Conservation (phyloP, 2,888 invertebrate genomes). For the Pilophorus perplexus region DNA sequence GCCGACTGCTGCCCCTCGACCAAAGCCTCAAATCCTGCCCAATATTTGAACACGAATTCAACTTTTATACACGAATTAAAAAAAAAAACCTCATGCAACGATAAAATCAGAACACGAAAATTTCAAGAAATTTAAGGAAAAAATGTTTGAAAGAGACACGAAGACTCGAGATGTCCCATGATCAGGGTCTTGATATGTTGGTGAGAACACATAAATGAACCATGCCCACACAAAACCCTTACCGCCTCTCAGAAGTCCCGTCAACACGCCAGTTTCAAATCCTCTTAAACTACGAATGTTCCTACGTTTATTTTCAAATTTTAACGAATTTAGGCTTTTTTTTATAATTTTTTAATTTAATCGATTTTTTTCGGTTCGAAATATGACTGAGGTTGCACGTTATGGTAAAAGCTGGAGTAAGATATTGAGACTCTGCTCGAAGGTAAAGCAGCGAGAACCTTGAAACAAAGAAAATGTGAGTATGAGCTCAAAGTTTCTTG, state of each 20-base stretch:
- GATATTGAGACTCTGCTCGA: slow-evolving; percentile 11
- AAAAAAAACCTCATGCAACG: background rate
- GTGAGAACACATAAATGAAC: too few species aligned
- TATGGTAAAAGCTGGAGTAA: slow-evolving; percentile 10
- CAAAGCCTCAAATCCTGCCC: too few species aligned
- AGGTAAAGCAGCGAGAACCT: slow-evolving; percentile 10
- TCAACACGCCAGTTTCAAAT: too few species aligned
- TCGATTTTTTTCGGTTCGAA: background rate
- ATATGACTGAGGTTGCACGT: too few species aligned
- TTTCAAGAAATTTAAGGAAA: background rate
- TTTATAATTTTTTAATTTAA: background rate
- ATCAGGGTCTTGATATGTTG: too few species aligned
- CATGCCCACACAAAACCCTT: slow-evolving; percentile 18
- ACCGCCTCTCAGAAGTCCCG: background rate
- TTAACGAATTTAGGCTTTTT: slow-evolving; percentile 4
- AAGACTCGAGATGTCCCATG: too few species aligned
- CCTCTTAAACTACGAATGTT: too few species aligned
- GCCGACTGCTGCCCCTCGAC: too few species aligned
- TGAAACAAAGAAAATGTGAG: slow-evolving; percentile 3
- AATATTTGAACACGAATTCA: too few species aligned
- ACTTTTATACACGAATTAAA: too few species aligned
- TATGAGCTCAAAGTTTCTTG: background rate
- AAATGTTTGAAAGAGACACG: background rate
- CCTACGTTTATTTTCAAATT: too few species aligned
- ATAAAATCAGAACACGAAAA: background rate